These are phyloP conservation scores for Eublepharis macularius DNA, from an alignment of 2,113 vertebrate genomes.

Conservation along the genomic window DNA sequence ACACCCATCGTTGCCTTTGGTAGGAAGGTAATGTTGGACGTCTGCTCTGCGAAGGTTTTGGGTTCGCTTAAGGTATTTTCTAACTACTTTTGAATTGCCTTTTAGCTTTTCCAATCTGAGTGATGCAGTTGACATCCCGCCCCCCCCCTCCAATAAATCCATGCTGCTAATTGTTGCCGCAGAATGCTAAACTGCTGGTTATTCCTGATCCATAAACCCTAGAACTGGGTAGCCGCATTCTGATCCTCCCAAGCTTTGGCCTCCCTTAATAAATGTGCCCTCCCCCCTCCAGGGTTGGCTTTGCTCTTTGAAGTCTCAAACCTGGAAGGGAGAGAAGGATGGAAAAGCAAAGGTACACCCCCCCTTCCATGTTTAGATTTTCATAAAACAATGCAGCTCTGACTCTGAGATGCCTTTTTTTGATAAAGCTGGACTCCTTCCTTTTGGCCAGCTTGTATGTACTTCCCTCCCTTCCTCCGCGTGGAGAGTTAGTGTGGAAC, in stretches of 20 bases:
- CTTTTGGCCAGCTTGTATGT: neutral
- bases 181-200: neutral
- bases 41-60: neutral
- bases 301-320: neutral
- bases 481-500: neutral
- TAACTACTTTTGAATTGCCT: neutral
- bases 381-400: neutral
- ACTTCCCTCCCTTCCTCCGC: neutral
- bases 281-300: neutral
- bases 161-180: neutral
- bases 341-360: neutral
- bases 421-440: neutral
- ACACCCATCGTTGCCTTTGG: neutral
- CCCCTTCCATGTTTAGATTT: neutral
- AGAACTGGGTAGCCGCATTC: neutral
- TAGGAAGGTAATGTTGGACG: too few relatives aligned
- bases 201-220: neutral
- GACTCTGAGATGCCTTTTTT: neutral
- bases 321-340: too few relatives aligned
- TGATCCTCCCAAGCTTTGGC: neutral
- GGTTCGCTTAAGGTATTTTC: neutral
- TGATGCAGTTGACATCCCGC: neutral
- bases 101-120: neutral
- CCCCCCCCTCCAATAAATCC: neutral
- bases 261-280: neutral